Evolutionary conservation across 2,888 invertebrate species (phyloP), one percentile per base, ranked within the genome.

Genomic region (Copidosoma aretas): DNA sequence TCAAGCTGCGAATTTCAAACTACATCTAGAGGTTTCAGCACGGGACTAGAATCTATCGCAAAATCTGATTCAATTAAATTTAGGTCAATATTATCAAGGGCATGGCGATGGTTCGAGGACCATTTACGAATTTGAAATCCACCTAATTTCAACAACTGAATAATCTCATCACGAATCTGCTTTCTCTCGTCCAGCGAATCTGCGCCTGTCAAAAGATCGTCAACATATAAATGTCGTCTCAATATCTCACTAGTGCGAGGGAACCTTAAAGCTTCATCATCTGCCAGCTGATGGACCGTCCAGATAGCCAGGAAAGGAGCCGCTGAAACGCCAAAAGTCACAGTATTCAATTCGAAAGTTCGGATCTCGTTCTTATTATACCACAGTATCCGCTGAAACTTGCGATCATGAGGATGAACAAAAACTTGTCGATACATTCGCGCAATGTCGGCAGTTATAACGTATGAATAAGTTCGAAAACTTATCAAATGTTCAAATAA

Each of bases 11-110:
- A 68, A 19, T 71, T 60, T 71, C 73, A 75, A 19, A 46, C 24
- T 1, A 72, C 52, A 4, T 74, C 73, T 22, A 75, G 53, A 0
- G 74, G 71, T 63, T 74, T 71, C 1, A 72, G 56, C 8, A 64
- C 56, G 1, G 53, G 14, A n/a, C 68, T 68, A 39, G 69, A 59
- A 15, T 60, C 25, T 0, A 70, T 65, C 14, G 14, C 25, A 5
- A 57, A 57, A 19, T 49, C 49, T 5, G 43, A 21, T 19, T 64
- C 64, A 15, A 64, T n/a, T n/a, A n/a, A n/a, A n/a, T n/a, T n/a
- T 15, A 52, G 39, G 19, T 64, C 21, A 14, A 64, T 25, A 19
- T 24, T 14, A 12, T 41, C 52, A 19, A 64, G 32, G 15, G 52
- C 52, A 5, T 19, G 10, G 10, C 22, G 22, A n/a, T 64, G 49